Conservation (phyloP, 1,140 invertebrate genomes). For the Diorhabda carinulata region DNA sequence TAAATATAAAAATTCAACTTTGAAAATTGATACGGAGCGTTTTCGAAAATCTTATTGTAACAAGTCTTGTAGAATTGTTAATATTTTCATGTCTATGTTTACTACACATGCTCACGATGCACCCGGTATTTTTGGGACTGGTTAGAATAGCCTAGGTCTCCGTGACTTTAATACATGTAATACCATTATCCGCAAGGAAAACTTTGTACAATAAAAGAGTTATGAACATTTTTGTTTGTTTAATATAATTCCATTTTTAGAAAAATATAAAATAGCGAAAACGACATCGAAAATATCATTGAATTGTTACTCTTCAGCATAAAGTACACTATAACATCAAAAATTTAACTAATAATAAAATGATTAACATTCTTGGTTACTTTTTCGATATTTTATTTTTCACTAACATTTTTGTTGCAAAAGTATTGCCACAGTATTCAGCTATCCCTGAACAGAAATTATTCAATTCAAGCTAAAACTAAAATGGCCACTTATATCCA, state of each 20-base stretch:
- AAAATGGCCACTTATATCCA: constrained; percentile 36
- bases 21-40: too few species aligned
- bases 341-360: too few species aligned
- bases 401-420: background rate
- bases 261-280: too few species aligned
- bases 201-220: too few species aligned
- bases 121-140: constrained; percentile 26
- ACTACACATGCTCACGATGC: constrained; percentile 42
- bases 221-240: too few species aligned
- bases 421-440: background rate
- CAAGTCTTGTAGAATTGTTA: constrained; percentile 7
- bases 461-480: constrained; percentile 26
- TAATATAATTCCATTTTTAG: too few species aligned
- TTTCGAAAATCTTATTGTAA: background rate
- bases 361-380: background rate
- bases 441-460: background rate
- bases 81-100: constrained; percentile 17
- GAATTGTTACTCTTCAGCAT: too few species aligned
- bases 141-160: constrained; percentile 35
- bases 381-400: background rate
- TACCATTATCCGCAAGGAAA: too few species aligned
- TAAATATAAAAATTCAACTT: too few species aligned
- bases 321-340: too few species aligned
- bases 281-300: too few species aligned
- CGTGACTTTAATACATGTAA: constrained; percentile 45